Evolutionary conservation across 2,113 vertebrate species (phyloP).

Genomic region (Sylvia atricapilla): DNA sequence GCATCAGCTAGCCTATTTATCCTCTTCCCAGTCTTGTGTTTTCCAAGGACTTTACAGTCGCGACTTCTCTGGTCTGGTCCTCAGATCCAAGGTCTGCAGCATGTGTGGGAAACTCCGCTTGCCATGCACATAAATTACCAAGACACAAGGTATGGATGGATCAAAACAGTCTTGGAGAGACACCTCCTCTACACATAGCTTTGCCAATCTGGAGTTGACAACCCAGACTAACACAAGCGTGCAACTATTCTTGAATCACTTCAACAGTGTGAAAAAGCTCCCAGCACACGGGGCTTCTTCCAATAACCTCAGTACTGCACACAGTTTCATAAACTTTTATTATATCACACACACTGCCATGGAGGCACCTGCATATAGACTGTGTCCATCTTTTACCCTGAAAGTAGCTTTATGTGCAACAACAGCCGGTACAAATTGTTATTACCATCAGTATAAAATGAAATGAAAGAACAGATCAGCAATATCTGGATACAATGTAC

Average conservation of each 20-base stretch:
- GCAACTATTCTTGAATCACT: neutral
- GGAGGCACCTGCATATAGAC: neutral
- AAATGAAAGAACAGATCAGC: neutral
- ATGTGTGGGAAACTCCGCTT: accelerated
- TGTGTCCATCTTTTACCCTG: neutral
- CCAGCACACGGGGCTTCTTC: neutral
- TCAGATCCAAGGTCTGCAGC: neutral
- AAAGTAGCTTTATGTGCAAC: neutral
- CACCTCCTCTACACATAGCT: neutral
- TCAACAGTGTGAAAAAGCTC: neutral
- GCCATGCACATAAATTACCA: neutral
- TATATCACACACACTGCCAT: neutral
- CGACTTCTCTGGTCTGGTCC: neutral
- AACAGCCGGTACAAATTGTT: neutral
- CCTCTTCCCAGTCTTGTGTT: neutral
- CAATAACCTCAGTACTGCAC: neutral
- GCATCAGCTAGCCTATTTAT: neutral
- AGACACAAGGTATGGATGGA: neutral
- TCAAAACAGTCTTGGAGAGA: neutral
- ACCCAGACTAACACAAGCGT: neutral
- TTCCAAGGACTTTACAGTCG: neutral
- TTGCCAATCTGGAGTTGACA: neutral
- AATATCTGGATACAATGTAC: neutral
- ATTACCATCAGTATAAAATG: neutral
- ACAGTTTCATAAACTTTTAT: constrained; percentile 10